Base-by-base conservation (phyloP, 1,140 invertebrate species). In the Myzus persicae region DNA sequence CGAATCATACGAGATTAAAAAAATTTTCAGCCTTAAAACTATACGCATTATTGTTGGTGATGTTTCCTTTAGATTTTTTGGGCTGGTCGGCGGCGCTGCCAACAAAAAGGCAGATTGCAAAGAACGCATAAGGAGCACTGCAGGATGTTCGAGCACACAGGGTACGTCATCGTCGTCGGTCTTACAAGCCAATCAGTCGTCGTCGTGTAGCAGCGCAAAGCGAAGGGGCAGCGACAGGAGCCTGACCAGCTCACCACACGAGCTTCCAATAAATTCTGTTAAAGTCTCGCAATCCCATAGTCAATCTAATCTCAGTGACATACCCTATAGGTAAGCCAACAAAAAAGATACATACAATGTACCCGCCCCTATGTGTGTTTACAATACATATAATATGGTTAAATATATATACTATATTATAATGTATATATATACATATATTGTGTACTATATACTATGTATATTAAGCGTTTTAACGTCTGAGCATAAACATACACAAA, bases 271-370 rank as follows among this genome's bases (percentile, higher is more conserved):
- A 67, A 96, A 96, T 94, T 95, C 95, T 93, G 94, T 95, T 88
- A 95, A 96, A 90, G 97, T 98, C 93, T 96, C 97, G 48, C 97
- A 97, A 95, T 97, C 97, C 9, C 97, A 97, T 95, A 97, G 97
- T 94, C 97, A 98, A 94, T 97, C 97, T 90, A 98, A 98, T 95
- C 96, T 98, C 93, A 97, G 97, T 95, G 97, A 97, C 94, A 97
- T 97, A 93, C 96, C 97, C 36, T 97, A 97, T 96, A 97, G 97
- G 96, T 98, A 95, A 95, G 95, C 26, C 20, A 88, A 24, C 26
- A 46, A 42, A 24, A n/a, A 44, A 24, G 48, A 44, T 22, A 46
- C 44, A 18, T n/a, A 76, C 5, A n/a, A 76, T 76, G 6, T 18
- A 76, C 42, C 8, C 1, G 9, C 42, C n/a, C 9, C 26, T 67